phyloP scores from a whole-genome alignment of 2,888 invertebrate species.

The Proisotoma minuta region DNA sequence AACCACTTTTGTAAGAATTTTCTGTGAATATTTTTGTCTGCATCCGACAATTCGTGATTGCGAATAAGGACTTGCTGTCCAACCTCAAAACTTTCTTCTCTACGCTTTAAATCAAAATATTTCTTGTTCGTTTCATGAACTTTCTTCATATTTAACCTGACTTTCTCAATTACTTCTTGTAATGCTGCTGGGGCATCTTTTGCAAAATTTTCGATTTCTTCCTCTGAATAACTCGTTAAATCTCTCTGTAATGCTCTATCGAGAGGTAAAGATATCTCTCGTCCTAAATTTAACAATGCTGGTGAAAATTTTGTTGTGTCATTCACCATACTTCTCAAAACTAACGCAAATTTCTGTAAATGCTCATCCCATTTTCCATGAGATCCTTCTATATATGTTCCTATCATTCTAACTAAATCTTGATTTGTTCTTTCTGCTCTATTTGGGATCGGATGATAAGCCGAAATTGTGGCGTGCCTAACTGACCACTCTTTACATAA shows the following conservation, averaged over 20 bases:
- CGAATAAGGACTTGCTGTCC: constrained; percentile 15
- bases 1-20: constrained; percentile 5
- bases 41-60: constrained; percentile 1
- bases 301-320: constrained; percentile 15
- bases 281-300: constrained; percentile 18
- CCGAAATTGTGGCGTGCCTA: neutral
- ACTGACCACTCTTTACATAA: constrained; percentile 11
- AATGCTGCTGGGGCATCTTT: constrained; percentile 3
- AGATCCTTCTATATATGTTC: neutral
- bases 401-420: constrained; percentile 14
- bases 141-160: constrained; percentile 7
- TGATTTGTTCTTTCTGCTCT: constrained; percentile 18
- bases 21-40: neutral
- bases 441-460: constrained; percentile 15
- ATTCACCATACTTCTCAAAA: constrained; percentile 6
- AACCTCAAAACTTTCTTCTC: constrained; percentile 10
- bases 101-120: constrained; percentile 14
- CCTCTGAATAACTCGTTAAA: neutral
- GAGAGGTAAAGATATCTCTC: constrained; percentile 15
- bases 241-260: constrained; percentile 4
- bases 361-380: constrained; percentile 13
- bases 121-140: constrained; percentile 19
- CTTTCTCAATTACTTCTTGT: constrained; percentile 3
- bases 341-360: constrained; percentile 18
- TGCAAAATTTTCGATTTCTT: neutral